These are phyloP conservation scores for Cairina moschata DNA, from an alignment of 2,113 vertebrate genomes.

Conservation along the genomic window DNA sequence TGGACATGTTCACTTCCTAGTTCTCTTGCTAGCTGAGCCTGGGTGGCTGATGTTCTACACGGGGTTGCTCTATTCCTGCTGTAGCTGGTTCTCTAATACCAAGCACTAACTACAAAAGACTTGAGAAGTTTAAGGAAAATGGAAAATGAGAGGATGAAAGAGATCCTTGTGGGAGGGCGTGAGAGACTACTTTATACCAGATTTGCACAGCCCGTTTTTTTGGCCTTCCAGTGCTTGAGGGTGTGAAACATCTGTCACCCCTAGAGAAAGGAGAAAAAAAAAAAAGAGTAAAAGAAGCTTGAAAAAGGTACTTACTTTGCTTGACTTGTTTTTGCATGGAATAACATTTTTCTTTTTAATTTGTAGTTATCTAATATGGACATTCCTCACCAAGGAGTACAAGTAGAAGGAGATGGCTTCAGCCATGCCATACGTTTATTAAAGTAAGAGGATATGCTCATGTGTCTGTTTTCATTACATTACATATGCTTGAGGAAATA, in stretches of 20 bases:
- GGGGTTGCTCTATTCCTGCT: background rate
- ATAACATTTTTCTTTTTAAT: constrained; percentile 11
- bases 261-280: background rate
- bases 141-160: background rate
- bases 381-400: constrained; percentile 96
- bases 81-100: background rate
- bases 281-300: background rate
- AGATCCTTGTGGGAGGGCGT: background rate
- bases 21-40: rapidly evolving
- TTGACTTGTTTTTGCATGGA: background rate
- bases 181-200: background rate
- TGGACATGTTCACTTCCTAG: background rate
- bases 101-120: background rate
- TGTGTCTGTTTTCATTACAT: background rate
- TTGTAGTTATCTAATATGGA: constrained; percentile 92
- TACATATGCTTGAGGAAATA: background rate
- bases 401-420: constrained; percentile 96
- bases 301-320: background rate
- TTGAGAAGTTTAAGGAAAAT: background rate
- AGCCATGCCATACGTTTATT: constrained; percentile 95
- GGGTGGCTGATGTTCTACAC: background rate
- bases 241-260: constrained; percentile 15
- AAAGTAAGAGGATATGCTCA: constrained; percentile 80
- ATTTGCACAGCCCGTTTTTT: background rate
- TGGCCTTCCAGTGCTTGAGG: background rate